Conservation (phyloP, 1,140 invertebrate genomes). For the Acyrthosiphon pisum region DNA sequence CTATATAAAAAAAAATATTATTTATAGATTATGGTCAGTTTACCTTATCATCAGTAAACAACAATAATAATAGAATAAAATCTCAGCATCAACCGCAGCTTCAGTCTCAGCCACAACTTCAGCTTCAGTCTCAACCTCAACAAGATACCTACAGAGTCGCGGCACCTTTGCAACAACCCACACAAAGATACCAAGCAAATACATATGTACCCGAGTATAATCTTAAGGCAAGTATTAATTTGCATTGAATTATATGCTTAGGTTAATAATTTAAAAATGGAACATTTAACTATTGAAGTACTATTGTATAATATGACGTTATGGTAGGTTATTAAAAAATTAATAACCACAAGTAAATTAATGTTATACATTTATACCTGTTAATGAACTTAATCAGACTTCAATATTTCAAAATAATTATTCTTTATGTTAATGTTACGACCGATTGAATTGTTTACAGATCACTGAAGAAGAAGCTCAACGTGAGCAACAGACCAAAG, state of each 20-base stretch:
- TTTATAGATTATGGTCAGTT: constrained; percentile 53
- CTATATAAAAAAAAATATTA: too few relatives aligned
- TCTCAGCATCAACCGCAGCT: background rate
- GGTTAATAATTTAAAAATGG: background rate
- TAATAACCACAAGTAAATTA: background rate
- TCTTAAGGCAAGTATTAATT: constrained; percentile 24
- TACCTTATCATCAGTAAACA: constrained; percentile 45
- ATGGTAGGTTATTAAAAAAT: background rate
- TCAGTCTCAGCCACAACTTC: background rate
- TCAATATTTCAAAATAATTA: constrained; percentile 29
- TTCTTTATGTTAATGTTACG: background rate
- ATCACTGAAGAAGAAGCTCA: constrained; percentile 56
- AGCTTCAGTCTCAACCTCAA: background rate
- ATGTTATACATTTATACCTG: background rate
- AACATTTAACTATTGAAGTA: background rate
- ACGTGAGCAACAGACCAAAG: constrained; percentile 56
- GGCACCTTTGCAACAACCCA: constrained; percentile 36
- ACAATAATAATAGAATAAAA: constrained; percentile 45
- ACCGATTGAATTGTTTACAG: constrained; percentile 42
- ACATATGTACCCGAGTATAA: constrained; percentile 54
- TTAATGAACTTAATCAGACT: background rate
- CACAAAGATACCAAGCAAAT: constrained; percentile 51
- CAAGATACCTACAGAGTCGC: constrained; percentile 31
- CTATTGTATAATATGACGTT: background rate
- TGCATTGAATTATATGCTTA: background rate